Percentiles rank a stretch among this genome's conserved stretches.
phyloP scores from a whole-genome alignment of 2,888 invertebrate genomes.

The Syrphus vitripennis region DNA sequence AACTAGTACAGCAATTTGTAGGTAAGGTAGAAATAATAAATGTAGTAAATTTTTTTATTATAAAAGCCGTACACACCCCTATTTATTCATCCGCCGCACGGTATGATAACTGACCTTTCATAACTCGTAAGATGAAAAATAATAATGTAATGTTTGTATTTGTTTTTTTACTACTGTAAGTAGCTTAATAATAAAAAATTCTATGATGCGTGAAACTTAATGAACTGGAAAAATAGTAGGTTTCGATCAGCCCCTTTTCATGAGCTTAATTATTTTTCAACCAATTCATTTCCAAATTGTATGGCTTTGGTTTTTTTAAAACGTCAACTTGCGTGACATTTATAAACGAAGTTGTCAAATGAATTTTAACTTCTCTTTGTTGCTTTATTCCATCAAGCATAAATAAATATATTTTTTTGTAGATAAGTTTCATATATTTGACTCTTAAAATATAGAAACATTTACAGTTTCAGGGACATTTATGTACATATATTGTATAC shows the following conservation, averaged over 20 bases:
- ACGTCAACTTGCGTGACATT: conserved; percentile 5
- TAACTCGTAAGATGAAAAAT: not conserved
- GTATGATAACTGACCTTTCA: conserved; percentile 1
- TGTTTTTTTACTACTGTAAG: no score
- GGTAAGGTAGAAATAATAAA: no score
- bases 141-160: not conserved
- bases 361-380: not conserved
- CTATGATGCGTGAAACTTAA: conserved; percentile 3
- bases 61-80: not conserved
- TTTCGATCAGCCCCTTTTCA: no score
- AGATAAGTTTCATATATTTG: not conserved
- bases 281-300: no score
- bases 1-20: no score
- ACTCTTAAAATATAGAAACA: not conserved
- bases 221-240: not conserved
- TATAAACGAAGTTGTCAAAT: not conserved
- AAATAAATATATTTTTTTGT: not conserved
- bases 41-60: no score
- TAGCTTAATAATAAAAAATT: not conserved
- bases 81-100: not conserved
- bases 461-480: conserved; percentile 8
- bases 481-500: no score
- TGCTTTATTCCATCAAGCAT: not conserved
- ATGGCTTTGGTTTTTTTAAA: no score
- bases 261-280: no score